These are phyloP conservation scores for Agrochola macilenta DNA, from an alignment of 2,888 invertebrate species.

Conservation along the genomic window DNA sequence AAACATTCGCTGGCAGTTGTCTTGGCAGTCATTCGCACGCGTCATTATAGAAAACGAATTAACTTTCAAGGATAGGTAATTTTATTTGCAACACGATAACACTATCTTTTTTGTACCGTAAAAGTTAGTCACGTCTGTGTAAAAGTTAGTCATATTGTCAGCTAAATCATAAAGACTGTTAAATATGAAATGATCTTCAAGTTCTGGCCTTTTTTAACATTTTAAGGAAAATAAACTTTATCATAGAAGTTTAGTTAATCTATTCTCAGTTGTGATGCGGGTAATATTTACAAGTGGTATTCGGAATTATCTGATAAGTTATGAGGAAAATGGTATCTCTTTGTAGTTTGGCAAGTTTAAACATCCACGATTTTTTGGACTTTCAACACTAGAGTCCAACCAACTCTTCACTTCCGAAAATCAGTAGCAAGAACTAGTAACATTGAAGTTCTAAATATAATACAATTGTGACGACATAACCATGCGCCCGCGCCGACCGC, in stretches of 20 bases:
- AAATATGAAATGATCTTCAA: neutral
- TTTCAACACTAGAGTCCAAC: neutral
- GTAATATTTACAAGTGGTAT: neutral
- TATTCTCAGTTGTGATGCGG: neutral
- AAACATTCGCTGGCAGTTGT: conserved; percentile 18
- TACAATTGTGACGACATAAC: conserved; percentile 24
- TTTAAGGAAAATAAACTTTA: conserved; percentile 1
- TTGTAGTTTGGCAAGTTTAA: neutral
- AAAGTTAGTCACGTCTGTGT: no score
- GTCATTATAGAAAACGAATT: conserved; percentile 33
- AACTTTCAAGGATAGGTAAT: conserved; percentile 3
- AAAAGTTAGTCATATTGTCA: no score
- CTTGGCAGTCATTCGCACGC: neutral
- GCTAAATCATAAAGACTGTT: no score
- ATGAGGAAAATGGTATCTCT: neutral
- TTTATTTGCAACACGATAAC: neutral
- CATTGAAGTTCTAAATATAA: conserved; percentile 31
- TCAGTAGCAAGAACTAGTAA: neutral
- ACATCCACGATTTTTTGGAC: neutral
- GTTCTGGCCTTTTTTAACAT: neutral
- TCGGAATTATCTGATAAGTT: neutral
- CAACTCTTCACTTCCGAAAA: conserved; percentile 1
- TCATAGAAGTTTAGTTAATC: neutral
- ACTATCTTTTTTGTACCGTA: no score
- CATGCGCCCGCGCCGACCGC: conserved; percentile 17